phyloP scores from a whole-genome alignment of 23 tunicate species.

The Ascidia mentula region DNA sequence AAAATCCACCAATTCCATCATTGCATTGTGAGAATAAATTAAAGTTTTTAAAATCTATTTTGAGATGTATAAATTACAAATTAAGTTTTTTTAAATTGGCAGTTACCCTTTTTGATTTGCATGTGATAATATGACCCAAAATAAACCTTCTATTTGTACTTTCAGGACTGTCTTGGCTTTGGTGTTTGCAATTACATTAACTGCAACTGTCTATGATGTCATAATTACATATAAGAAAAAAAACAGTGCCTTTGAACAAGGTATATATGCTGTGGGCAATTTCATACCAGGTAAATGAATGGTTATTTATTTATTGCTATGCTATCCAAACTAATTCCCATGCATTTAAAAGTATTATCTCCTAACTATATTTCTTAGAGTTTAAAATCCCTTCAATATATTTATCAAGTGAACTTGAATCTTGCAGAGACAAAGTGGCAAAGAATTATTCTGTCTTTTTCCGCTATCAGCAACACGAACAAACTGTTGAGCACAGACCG shows the following conservation, averaged over 20 bases:
- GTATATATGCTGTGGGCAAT: background rate
- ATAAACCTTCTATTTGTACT: background rate
- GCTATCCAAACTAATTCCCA: no score
- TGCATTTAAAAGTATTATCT: no score
- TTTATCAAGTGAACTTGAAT: no score
- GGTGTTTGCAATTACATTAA: background rate
- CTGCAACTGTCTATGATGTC: background rate
- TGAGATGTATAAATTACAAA: background rate
- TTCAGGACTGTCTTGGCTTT: background rate
- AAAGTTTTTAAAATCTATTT: background rate
- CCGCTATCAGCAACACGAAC: conserved; percentile 55
- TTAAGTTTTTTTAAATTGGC: background rate
- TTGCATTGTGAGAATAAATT: conserved; percentile 37
- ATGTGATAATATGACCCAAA: background rate
- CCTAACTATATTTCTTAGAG: no score
- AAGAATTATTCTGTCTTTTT: conserved; percentile 33
- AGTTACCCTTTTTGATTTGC: background rate
- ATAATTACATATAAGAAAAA: background rate
- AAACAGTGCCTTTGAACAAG: background rate
- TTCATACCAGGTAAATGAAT: background rate
- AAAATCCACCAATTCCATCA: conserved; percentile 21
- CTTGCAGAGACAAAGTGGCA: conserved; percentile 8
- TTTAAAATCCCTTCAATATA: no score
- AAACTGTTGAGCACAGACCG: conserved; percentile 42
- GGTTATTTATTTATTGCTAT: background rate